These are phyloP conservation scores for Chlamydotis undulata DNA, from an alignment of 2,113 vertebrate species.

Conservation along the genomic window DNA sequence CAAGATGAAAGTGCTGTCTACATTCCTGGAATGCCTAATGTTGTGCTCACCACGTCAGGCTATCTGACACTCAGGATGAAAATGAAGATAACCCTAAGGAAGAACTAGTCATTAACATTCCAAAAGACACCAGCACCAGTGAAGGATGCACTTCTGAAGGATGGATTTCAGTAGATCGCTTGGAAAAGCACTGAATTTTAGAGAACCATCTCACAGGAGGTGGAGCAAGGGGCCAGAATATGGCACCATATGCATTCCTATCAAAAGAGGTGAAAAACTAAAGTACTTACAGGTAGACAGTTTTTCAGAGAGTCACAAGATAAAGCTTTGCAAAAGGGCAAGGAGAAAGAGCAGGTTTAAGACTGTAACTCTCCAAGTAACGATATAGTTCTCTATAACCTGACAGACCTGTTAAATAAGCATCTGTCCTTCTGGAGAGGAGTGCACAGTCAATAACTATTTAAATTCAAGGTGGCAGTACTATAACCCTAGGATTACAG, in stretches of 20 bases:
- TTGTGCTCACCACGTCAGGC: not conserved
- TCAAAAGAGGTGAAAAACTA: not conserved
- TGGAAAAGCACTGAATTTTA: not conserved
- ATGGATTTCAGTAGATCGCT: not conserved
- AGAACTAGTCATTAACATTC: conserved; percentile 16
- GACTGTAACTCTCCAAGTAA: not conserved
- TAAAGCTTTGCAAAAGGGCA: not conserved
- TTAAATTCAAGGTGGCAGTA: not conserved
- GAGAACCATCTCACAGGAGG: not conserved
- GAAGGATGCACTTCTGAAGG: not conserved
- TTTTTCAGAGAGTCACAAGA: not conserved
- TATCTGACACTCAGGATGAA: conserved; percentile 10
- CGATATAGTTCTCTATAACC: not conserved
- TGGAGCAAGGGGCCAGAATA: not conserved
- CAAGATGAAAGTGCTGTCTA: conserved; percentile 20
- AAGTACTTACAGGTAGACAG: not conserved
- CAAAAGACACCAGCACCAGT: not conserved
- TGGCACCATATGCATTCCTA: not conserved
- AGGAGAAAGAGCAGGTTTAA: not conserved
- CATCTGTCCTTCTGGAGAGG: not conserved
- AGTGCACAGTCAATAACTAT: not conserved
- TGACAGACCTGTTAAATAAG: not conserved
- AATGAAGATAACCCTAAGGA: conserved; percentile 27
- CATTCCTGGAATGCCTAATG: conserved; percentile 32
- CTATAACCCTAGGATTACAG: not conserved